Base-by-base conservation (phyloP, 2,113 vertebrate genomes). In the Pao palembangensis region DNA sequence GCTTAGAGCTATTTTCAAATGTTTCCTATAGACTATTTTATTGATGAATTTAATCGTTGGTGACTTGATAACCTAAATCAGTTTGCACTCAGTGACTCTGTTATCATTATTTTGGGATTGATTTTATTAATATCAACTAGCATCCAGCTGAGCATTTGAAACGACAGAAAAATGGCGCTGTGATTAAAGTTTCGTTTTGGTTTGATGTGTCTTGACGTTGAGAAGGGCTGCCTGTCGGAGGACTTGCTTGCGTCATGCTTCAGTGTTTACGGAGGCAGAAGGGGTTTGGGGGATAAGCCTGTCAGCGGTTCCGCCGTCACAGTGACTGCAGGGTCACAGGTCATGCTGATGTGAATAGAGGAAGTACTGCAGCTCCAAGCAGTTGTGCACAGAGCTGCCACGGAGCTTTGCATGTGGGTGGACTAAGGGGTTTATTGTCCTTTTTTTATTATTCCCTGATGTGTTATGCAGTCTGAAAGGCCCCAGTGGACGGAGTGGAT, bases 231-330 rank as follows among this genome's bases (percentile, higher is more conserved):
- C 42, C 13, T 73, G 63, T 70, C 41, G 62, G 65, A 69, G 12
- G 20, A 51, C 67, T 71, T 48, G 46, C 58, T 65, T 55, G 74
- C 76, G 81, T 83, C 76, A 80, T 59, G 81, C 81, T 83, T 67
- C 73, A 56, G 50, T 65, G 74, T 80, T 70, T 64, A 50, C 21
- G 51, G 60, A 62, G 58, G 44, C 64, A 67, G 48, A 69, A 55
- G 52, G 61, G 25, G 57, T 59, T 47, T 71, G 50, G 69, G 55
- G 51, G 58, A 76, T 50, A 20, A 18, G 58, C 55, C 81, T 79
- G 82, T 81, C 84, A 76, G 75, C 61, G 52, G 43, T 61, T 77
- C 38, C 5, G 55, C 51, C 50, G 52, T 78, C 72, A 65, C 25
- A 52, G 61, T 58, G 60, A 74, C 51, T 57, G 49, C 19, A 13